These are phyloP conservation scores for Lepidurus packardi DNA, from an alignment of 1,140 invertebrate genomes.

Conservation along the genomic window DNA sequence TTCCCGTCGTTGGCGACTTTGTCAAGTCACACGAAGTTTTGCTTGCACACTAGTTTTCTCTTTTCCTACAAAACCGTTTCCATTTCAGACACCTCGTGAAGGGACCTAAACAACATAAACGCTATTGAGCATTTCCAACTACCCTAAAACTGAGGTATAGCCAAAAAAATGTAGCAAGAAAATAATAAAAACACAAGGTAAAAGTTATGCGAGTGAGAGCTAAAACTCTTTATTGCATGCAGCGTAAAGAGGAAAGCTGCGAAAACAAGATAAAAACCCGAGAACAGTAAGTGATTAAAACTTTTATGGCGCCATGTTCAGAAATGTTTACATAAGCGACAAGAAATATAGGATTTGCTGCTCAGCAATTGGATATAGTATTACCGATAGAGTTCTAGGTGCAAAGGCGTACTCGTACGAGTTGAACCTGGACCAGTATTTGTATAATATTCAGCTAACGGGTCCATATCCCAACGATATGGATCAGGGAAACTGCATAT, in stretches of 20 bases:
- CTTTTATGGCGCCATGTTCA: too few species aligned
- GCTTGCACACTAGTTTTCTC: slow-evolving; percentile 15
- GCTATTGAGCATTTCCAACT: not conserved
- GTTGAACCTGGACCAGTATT: not conserved
- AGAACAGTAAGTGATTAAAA: too few species aligned
- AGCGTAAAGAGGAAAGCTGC: too few species aligned
- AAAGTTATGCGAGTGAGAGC: too few species aligned
- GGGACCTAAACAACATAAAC: slow-evolving; percentile 22
- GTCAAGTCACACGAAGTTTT: not conserved
- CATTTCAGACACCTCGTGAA: slow-evolving; percentile 31
- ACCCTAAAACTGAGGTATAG: not conserved
- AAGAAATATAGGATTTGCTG: not conserved
- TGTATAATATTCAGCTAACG: not conserved
- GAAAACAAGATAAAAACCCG: too few species aligned
- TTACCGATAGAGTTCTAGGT: not conserved
- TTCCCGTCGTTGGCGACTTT: too few species aligned
- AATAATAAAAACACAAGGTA: not conserved
- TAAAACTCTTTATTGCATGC: too few species aligned
- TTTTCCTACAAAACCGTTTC: slow-evolving; percentile 30
- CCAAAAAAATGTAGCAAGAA: not conserved
- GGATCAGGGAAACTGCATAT: not conserved
- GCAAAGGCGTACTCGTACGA: not conserved
- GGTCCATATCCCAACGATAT: not conserved
- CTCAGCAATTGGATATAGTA: not conserved
- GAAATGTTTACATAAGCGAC: not conserved